Conservation (phyloP, 2,113 vertebrate species). For the Neomonachus schauinslandi region DNA sequence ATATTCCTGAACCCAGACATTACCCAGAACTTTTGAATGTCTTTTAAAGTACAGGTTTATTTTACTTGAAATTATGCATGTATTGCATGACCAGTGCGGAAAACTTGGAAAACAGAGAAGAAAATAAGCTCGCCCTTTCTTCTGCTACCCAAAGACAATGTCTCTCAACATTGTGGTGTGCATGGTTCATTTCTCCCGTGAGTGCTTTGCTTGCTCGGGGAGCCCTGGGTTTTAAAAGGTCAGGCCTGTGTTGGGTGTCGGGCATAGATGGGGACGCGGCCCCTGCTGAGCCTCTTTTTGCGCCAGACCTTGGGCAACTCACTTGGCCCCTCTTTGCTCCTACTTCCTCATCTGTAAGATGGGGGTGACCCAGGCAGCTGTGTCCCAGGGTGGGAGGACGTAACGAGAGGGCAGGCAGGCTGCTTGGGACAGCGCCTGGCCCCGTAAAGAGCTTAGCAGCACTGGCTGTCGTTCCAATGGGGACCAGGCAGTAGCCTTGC, state of each 20-base stretch:
- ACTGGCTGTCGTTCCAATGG: fast-evolving
- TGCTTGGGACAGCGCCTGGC: neutral
- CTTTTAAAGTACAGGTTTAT: neutral
- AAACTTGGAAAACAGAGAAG: neutral
- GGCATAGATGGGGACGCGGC: no score
- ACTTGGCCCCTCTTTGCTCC: neutral
- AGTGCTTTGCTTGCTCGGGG: fast-evolving
- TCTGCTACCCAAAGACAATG: fast-evolving
- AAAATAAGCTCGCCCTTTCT: neutral
- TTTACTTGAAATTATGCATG: neutral
- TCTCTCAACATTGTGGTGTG: fast-evolving
- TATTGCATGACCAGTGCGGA: neutral
- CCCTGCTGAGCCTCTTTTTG: neutral
- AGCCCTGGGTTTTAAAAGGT: neutral
- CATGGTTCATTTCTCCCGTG: fast-evolving
- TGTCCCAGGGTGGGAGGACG: neutral
- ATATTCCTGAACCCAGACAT: neutral
- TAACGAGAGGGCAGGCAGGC: fast-evolving
- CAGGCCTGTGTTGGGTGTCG: neutral
- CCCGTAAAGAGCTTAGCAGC: neutral
- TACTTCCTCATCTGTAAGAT: neutral
- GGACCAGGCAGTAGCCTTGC: neutral
- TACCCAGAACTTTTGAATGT: neutral
- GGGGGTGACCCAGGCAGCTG: fast-evolving
- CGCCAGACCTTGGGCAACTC: neutral